Evolutionary conservation across 2,797 vertebrate genomes (phyloP), one percentile per base, ranked within the genome.

Genomic region (Thalassophryne amazonica): DNA sequence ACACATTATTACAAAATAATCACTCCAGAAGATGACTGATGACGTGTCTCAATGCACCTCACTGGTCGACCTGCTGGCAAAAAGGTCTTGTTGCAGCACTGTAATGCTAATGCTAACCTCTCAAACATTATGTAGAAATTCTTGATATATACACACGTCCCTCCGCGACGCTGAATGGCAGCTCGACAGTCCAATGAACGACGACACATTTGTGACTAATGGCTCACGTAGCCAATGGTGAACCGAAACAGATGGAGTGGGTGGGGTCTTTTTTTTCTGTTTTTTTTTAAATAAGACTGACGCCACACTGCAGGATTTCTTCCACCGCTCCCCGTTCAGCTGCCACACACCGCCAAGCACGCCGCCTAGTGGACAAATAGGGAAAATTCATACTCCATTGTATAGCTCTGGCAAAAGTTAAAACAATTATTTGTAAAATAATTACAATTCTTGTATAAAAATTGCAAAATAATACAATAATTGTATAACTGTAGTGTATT

Each of bases 291-390:
- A n/a, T n/a, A 32, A 10, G 13, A 5, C 2, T 92, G 91, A 93
- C 92, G 91, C 81, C 80, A 88, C 85, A 89, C 86, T 92, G 91
- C 91, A 91, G 91, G 90, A 89, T 85, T 84, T 88, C 86, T 80
- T 27, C 69, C 65, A 76, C 78, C 56, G 66, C 73, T 80, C 82
- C 70, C 73, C 50, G 62, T 73, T 63, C 78, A 69, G 60, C 79
- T 62, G 73, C 80, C 76, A 67, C 76, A 76, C 59, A 77, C 39
- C 63, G 65, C 42, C 40, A 65, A 83, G 39, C 58, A 60, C 83
- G 86, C 85, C 81, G 11, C 27, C 87, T 81, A 75, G 61, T 64
- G 81, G n/a, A 39, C 0, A 5, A 38, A 13, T 4, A 10, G 0
- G 1, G 6, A n/a, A 2, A 4, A 2, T 0, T 11, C 2, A 5